phyloP scores from a whole-genome alignment of 2,113 vertebrate genomes.

The Microtus oregoni region DNA sequence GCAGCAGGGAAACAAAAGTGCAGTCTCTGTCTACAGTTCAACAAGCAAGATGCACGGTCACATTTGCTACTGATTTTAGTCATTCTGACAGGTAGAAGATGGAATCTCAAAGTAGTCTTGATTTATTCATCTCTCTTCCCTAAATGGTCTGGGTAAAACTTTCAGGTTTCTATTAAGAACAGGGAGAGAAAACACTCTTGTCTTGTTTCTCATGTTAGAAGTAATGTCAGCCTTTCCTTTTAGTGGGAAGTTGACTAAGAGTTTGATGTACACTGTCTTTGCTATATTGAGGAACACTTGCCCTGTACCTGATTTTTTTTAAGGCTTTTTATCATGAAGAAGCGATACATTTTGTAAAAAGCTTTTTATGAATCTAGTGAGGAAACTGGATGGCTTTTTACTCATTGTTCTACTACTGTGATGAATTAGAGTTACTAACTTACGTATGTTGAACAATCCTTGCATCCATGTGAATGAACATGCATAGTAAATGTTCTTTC shows the following conservation, averaged over 20 bases:
- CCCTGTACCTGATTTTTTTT: background rate
- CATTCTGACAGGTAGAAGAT: no score
- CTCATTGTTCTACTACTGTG: background rate
- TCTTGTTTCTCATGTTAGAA: background rate
- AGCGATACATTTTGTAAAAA: background rate
- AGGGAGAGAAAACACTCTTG: background rate
- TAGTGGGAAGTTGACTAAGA: background rate
- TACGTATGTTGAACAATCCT: background rate
- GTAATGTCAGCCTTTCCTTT: background rate
- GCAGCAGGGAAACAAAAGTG: no score
- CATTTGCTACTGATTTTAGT: no score
- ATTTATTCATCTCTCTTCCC: background rate
- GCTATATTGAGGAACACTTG: background rate
- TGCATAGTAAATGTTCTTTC: background rate
- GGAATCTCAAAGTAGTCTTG: background rate
- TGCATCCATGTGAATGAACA: background rate
- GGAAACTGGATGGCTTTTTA: background rate
- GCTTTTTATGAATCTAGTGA: background rate
- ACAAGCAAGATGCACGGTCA: no score
- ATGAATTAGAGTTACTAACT: background rate
- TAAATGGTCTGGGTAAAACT: background rate
- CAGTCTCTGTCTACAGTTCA: no score
- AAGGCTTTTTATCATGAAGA: background rate
- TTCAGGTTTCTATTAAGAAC: background rate
- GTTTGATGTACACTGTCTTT: background rate